These are phyloP conservation scores for Hypselothyrea guttata DNA, from an alignment of 2,888 invertebrate genomes.

Conservation along the genomic window DNA sequence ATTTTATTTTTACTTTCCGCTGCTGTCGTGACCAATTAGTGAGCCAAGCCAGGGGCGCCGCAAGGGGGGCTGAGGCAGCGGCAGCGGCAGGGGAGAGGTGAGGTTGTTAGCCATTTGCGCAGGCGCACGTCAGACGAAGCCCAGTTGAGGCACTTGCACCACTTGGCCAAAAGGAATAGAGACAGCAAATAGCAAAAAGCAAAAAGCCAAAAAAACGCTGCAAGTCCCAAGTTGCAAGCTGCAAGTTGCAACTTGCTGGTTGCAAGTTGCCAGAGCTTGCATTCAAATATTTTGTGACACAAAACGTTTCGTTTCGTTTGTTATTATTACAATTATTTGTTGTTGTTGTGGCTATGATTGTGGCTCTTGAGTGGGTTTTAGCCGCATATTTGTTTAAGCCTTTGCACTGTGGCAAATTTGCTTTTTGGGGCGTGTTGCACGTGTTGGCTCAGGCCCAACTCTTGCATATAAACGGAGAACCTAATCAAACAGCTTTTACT, in stretches of 20 bases:
- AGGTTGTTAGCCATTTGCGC: conserved; percentile 38
- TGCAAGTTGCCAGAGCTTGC: conserved; percentile 40
- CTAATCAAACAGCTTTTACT: too few relatives aligned
- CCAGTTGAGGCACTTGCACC: conserved; percentile 48
- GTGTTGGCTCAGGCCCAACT: conserved; percentile 32
- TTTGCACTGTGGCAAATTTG: conserved; percentile 57
- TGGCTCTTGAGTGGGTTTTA: conserved; percentile 15
- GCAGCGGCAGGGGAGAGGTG: conserved; percentile 14
- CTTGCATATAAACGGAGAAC: too few relatives aligned
- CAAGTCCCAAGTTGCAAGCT: conserved; percentile 29
- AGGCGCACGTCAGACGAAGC: conserved; percentile 63
- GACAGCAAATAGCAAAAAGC: conserved; percentile 47
- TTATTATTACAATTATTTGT: conserved; percentile 19
- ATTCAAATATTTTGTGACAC: conserved; percentile 77
- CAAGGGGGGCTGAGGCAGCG: conserved; percentile 12
- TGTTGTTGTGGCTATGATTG: conserved; percentile 27
- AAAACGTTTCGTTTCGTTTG: conserved; percentile 61
- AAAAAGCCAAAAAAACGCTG: conserved; percentile 1
- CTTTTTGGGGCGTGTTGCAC: conserved; percentile 59
- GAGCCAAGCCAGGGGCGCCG: conserved; percentile 51
- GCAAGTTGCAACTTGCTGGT: conserved; percentile 33
- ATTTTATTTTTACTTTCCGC: conserved; percentile 65
- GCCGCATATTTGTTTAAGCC: conserved; percentile 48
- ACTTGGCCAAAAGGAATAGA: conserved; percentile 54
- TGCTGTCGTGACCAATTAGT: conserved; percentile 75